Conservation (phyloP, 2,888 invertebrate genomes). For the Gandaritis pyraliata region DNA sequence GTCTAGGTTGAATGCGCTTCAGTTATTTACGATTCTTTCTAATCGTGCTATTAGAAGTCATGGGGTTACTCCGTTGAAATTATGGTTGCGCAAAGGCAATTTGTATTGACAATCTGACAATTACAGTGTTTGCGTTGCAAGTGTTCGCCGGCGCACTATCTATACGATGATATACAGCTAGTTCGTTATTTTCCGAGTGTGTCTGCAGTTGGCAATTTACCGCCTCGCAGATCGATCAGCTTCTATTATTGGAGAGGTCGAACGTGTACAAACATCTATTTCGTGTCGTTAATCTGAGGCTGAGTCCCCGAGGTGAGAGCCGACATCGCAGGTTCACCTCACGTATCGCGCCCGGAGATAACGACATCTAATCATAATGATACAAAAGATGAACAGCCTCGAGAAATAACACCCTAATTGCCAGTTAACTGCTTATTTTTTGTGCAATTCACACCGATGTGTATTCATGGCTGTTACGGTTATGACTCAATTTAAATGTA, state of each 20-base stretch:
- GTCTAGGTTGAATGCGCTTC: conserved; percentile 42
- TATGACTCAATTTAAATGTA: conserved; percentile 14
- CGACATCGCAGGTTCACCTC: conserved; percentile 71
- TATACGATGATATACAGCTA: conserved; percentile 63
- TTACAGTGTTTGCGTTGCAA: conserved; percentile 59
- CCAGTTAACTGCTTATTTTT: conserved; percentile 31
- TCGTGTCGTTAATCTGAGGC: conserved; percentile 78
- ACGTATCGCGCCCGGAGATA: conserved; percentile 70
- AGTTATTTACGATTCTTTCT: conserved; percentile 47
- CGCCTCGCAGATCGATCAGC: conserved; percentile 77
- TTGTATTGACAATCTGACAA: conserved; percentile 66
- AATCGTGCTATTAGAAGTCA: conserved; percentile 45
- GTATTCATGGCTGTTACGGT: conserved; percentile 10
- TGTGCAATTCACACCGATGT: conserved; percentile 25
- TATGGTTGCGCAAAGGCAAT: conserved; percentile 49
- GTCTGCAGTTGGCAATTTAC: conserved; percentile 76
- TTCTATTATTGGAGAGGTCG: conserved; percentile 82
- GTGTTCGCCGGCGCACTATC: conserved; percentile 52
- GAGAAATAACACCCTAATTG: conserved; percentile 31
- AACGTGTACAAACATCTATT: conserved; percentile 84
- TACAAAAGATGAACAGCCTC: conserved; percentile 48
- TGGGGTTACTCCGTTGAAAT: conserved; percentile 41
- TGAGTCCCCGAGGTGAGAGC: conserved; percentile 72
- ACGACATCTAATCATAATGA: conserved; percentile 75
- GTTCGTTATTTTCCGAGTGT: conserved; percentile 76